phyloP scores from a whole-genome alignment of 2,113 vertebrate species.

The Sterrhoptilus dennistouni region DNA sequence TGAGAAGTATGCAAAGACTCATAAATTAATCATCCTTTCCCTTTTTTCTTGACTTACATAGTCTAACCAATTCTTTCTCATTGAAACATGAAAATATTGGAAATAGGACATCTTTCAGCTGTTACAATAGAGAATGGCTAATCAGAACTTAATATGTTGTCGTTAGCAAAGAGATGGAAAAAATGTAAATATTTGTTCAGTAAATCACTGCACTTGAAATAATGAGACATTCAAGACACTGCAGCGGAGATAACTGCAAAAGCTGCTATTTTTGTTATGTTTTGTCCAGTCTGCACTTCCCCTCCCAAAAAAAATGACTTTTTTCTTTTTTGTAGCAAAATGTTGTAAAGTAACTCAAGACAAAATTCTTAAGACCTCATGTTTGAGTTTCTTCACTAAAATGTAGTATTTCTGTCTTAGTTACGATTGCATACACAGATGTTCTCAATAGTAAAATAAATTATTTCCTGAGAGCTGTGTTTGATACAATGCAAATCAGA shows the following conservation, averaged over 20 bases:
- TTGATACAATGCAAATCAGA: not conserved
- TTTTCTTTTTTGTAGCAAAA: not conserved
- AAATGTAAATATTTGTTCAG: constrained; percentile 57
- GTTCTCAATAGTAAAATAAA: not conserved
- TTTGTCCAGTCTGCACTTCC: not conserved
- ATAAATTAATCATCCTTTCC: not conserved
- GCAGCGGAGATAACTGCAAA: not conserved
- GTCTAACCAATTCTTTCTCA: not conserved
- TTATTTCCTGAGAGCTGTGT: not conserved
- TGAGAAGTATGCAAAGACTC: not conserved
- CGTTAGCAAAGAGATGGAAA: not conserved
- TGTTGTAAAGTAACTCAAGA: rapidly evolving
- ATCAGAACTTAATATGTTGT: constrained; percentile 33
- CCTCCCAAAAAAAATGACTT: not conserved
- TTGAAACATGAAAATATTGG: not conserved
- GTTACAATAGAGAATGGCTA: constrained; percentile 24
- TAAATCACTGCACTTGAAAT: constrained; percentile 41
- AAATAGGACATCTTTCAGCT: not conserved
- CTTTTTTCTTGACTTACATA: not conserved
- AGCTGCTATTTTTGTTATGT: not conserved
- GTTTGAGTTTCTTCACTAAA: not conserved
- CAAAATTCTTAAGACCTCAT: not conserved
- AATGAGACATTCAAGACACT: constrained; percentile 16
- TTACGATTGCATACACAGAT: not conserved
- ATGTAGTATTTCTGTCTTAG: not conserved